These are phyloP conservation scores for Triplophysa tibetana DNA, from an alignment of 2,113 vertebrate species.

Conservation along the genomic window DNA sequence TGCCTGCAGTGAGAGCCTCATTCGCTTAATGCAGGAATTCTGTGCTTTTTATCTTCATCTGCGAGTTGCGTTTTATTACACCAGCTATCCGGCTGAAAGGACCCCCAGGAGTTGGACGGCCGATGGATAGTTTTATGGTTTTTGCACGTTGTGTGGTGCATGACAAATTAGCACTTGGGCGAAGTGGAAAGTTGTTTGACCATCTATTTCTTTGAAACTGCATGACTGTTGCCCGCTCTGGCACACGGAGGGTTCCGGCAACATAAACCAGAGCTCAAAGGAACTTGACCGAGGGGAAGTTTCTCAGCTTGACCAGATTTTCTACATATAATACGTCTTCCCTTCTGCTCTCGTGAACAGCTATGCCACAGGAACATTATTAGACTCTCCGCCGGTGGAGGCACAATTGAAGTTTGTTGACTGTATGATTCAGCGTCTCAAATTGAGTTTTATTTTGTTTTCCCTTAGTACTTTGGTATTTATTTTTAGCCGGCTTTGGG, in stretches of 20 bases:
- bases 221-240: slow-evolving; percentile 68
- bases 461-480: slow-evolving; percentile 10
- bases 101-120: slow-evolving; percentile 62
- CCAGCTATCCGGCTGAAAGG: slow-evolving; percentile 62
- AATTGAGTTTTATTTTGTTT: slow-evolving; percentile 29
- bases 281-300: slow-evolving; percentile 38
- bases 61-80: slow-evolving; percentile 59
- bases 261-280: slow-evolving; percentile 55
- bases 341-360: not conserved
- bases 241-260: slow-evolving; percentile 58
- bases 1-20: slow-evolving; percentile 65
- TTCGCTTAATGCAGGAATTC: slow-evolving; percentile 74
- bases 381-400: not conserved
- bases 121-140: slow-evolving; percentile 59
- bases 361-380: not conserved
- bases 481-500: slow-evolving; percentile 18
- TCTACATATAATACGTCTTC: slow-evolving; percentile 27
- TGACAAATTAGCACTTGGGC: slow-evolving; percentile 74
- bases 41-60: slow-evolving; percentile 63
- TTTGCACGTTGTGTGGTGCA: slow-evolving; percentile 64
- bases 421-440: slow-evolving; percentile 31
- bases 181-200: slow-evolving; percentile 65
- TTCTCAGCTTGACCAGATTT: slow-evolving; percentile 52
- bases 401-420: slow-evolving; percentile 36
- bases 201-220: slow-evolving; percentile 71